A percentile compares a stretch with the other conserved stretches of the same genome.
Evolutionary conservation across 1,140 invertebrate genomes (phyloP).

Genomic region (Cataglyphis hispanica): DNA sequence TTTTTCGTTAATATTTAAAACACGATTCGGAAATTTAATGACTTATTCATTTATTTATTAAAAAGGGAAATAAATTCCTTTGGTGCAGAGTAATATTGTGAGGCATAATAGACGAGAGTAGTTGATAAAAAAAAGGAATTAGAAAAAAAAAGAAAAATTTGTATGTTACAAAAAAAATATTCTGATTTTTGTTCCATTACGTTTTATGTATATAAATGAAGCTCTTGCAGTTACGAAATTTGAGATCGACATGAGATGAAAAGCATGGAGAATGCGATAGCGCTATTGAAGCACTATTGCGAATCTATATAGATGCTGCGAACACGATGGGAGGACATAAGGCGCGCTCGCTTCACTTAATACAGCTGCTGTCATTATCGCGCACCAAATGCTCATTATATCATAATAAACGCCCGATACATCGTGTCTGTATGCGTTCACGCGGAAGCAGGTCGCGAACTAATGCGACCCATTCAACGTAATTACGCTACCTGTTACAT

Average conservation of each 20-base stretch:
- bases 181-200: background rate
- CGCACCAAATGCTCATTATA: constrained; percentile 70
- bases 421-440: constrained; percentile 36
- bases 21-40: too few relatives aligned
- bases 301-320: constrained; percentile 22
- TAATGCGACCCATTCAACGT: constrained; percentile 69
- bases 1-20: background rate
- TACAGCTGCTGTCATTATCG: constrained; percentile 66
- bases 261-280: background rate
- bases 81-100: too few relatives aligned
- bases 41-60: too few relatives aligned
- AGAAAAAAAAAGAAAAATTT: too few relatives aligned
- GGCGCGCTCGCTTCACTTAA: constrained; percentile 36
- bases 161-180: too few relatives aligned
- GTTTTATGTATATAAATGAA: background rate
- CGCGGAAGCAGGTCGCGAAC: constrained; percentile 63
- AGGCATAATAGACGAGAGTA: too few relatives aligned
- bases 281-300: constrained; percentile 21
- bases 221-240: background rate
- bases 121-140: too few relatives aligned
- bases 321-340: constrained; percentile 33
- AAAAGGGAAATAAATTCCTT: too few relatives aligned
- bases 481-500: constrained; percentile 71
- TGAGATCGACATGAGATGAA: background rate
- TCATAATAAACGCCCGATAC: constrained; percentile 58